A percentile compares a stretch with the other conserved stretches of the same genome.
Evolutionary conservation across 2,888 invertebrate species (phyloP).

Genomic region (Clivina fossor): DNA sequence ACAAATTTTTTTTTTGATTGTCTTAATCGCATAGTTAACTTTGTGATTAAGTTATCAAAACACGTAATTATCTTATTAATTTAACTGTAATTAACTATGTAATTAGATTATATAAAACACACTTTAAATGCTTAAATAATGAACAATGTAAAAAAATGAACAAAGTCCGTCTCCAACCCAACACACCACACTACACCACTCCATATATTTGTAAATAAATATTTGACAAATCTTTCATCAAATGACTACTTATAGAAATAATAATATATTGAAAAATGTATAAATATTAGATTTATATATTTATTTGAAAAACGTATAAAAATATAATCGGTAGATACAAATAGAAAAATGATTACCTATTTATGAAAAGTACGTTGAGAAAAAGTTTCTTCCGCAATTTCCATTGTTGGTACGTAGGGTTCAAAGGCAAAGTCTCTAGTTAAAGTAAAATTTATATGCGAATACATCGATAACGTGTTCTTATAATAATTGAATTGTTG

Average conservation of each 20-base stretch:
- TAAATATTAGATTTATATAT: constrained; percentile 1
- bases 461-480: constrained; percentile 42
- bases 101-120: no score
- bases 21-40: no score
- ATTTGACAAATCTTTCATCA: no score
- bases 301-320: constrained; percentile 25
- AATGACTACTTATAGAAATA: constrained; percentile 3
- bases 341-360: constrained; percentile 11
- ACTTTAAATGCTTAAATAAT: no score
- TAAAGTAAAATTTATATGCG: constrained; percentile 47
- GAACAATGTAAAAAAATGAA: no score
- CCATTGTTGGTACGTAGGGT: constrained; percentile 50
- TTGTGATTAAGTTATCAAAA: constrained; percentile 12
- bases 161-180: no score
- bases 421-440: constrained; percentile 50
- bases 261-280: no score
- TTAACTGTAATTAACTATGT: no score
- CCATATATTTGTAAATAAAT: no score
- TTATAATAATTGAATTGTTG: constrained; percentile 41
- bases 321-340: constrained; percentile 28
- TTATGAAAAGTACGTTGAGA: constrained; percentile 10
- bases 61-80: constrained; percentile 5
- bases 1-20: no score
- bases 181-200: no score
- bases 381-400: constrained; percentile 42